Evolutionary conservation across 2,888 invertebrate genomes (phyloP).

Genomic region (Eristalinus aeneus): DNA sequence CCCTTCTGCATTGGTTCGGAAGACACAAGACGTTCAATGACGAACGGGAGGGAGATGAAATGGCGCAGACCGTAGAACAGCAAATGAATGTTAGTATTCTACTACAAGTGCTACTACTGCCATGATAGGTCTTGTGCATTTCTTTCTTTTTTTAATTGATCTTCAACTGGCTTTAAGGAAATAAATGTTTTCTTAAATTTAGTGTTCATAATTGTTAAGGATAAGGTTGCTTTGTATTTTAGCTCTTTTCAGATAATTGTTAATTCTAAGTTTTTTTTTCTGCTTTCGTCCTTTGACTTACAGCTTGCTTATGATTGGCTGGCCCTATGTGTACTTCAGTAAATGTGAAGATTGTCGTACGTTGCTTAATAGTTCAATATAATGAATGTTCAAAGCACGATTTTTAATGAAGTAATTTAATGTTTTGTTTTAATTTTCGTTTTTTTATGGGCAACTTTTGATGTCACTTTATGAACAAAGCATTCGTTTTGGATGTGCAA

Average conservation of each 20-base stretch:
- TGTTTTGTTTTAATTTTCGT: too few relatives aligned
- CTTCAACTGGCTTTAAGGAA: background rate
- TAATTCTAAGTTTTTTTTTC: background rate
- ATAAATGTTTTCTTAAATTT: background rate
- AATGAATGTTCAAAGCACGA: too few relatives aligned
- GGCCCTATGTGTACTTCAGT: background rate
- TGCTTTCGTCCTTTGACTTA: background rate
- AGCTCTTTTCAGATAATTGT: background rate
- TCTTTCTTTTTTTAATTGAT: background rate
- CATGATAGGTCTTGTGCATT: conserved; percentile 52
- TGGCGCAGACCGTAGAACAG: background rate
- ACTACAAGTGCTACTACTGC: conserved; percentile 64
- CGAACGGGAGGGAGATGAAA: background rate
- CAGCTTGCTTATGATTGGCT: background rate
- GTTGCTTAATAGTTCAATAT: too few relatives aligned
- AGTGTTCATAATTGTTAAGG: background rate
- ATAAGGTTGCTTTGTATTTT: background rate
- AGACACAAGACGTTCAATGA: background rate
- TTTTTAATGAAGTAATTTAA: too few relatives aligned
- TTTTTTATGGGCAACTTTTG: too few relatives aligned
- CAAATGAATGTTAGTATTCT: conserved; percentile 23
- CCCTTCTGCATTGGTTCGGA: conserved; percentile 9
- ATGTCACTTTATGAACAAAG: too few relatives aligned
- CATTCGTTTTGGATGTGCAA: too few relatives aligned
- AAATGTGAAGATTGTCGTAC: background rate